Evolutionary conservation across 2,888 invertebrate species (phyloP).

Genomic region (Omphaloscelis lunosa): DNA sequence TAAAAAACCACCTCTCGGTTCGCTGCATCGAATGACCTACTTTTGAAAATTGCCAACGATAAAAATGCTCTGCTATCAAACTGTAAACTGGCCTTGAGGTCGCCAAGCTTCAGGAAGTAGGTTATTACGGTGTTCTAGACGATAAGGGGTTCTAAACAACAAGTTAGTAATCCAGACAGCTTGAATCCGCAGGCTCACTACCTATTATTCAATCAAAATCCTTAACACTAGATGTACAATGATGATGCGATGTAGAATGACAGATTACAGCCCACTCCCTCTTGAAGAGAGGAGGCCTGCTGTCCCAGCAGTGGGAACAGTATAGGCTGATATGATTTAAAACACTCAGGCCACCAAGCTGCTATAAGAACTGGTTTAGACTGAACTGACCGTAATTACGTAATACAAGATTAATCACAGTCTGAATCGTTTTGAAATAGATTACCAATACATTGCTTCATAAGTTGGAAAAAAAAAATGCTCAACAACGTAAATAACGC

Average conservation of each 20-base stretch:
- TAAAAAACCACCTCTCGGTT: neutral
- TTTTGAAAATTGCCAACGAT: conserved; percentile 32
- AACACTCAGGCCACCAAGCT: conserved; percentile 6
- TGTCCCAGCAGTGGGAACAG: too few relatives aligned
- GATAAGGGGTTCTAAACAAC: conserved; percentile 48
- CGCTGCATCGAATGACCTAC: conserved; percentile 15
- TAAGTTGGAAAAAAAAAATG: too few relatives aligned
- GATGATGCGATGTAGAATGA: too few relatives aligned
- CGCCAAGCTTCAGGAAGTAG: conserved; percentile 47
- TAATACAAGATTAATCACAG: too few relatives aligned
- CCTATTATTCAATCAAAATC: conserved; percentile 48
- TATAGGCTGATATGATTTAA: too few relatives aligned
- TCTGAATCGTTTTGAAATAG: too few relatives aligned
- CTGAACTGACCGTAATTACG: too few relatives aligned
- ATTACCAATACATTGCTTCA: too few relatives aligned
- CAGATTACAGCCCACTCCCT: too few relatives aligned
- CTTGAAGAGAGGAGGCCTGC: too few relatives aligned
- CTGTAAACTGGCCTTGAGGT: conserved; percentile 33
- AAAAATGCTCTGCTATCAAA: conserved; percentile 38
- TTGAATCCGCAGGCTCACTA: conserved; percentile 17
- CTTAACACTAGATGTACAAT: neutral
- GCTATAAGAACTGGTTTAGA: conserved; percentile 8
- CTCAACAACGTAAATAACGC: too few relatives aligned
- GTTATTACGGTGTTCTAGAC: conserved; percentile 33
- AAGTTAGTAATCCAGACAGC: conserved; percentile 8